A percentile compares a stretch with the other conserved stretches of the same genome.
Conservation (phyloP, 2,113 vertebrate genomes). For the Chloropsis cyanopogon region DNA sequence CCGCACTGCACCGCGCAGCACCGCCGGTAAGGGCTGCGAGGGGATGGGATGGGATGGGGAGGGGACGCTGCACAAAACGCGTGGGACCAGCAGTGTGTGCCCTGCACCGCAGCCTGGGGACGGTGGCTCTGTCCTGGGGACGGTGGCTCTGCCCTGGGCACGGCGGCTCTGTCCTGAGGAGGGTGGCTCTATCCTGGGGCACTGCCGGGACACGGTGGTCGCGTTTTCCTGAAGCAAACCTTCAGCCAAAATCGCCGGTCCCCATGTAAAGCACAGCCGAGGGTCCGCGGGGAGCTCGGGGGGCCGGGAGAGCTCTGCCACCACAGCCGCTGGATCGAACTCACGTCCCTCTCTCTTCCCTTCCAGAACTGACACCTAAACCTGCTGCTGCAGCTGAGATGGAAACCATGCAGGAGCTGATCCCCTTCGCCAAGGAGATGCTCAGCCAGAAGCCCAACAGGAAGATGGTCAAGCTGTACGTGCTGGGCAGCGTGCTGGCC, state of each 20-base stretch:
- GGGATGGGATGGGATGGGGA: neutral
- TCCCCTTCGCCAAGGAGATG: conserved; percentile 86
- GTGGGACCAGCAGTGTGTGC: fast-evolving
- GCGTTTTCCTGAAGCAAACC: neutral
- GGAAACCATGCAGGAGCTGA: conserved; percentile 82
- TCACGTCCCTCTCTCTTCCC: neutral
- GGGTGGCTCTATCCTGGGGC: fast-evolving
- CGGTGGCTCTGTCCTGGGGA: neutral
- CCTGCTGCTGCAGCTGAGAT: conserved; percentile 38
- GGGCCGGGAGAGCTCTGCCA: neutral
- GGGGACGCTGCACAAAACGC: neutral
- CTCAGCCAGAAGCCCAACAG: conserved; percentile 78
- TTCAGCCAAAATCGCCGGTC: neutral
- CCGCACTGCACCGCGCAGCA: no score
- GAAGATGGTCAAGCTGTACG: conserved; percentile 84
- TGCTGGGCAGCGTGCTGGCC: conserved; percentile 85
- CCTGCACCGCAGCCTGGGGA: neutral
- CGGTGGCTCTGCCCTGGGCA: fast-evolving
- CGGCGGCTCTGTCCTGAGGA: neutral
- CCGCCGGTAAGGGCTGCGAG: neutral
- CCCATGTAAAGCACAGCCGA: fast-evolving
- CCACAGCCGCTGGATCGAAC: neutral
- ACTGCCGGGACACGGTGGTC: fast-evolving
- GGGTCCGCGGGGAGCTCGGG: neutral
- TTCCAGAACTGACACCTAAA: neutral